Conservation (phyloP, 2,797 vertebrate species). For the Setipinna tenuifilis region DNA sequence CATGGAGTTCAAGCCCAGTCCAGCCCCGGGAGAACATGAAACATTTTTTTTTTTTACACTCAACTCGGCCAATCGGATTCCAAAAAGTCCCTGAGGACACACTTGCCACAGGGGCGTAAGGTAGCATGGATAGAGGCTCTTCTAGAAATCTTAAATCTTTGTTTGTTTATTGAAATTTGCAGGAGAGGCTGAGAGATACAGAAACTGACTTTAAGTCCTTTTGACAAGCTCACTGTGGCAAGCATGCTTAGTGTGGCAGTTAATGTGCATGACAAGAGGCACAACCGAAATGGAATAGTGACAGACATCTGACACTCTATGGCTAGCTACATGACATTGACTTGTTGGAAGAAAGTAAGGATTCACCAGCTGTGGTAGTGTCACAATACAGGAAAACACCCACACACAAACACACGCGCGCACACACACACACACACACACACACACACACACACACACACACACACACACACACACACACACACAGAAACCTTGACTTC, state of each 20-base stretch:
- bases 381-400: background rate
- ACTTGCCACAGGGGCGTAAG: background rate
- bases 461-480: constrained; percentile 24
- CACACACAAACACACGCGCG: background rate
- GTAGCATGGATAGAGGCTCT: background rate
- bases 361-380: background rate
- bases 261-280: background rate
- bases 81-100: constrained; percentile 18
- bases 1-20: constrained; percentile 30
- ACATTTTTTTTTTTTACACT: constrained; percentile 1
- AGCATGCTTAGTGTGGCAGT: background rate
- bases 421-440: background rate
- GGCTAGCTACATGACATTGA: background rate
- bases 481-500: constrained; percentile 11
- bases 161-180: constrained; percentile 6
- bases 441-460: constrained; percentile 33
- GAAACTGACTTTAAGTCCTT: background rate
- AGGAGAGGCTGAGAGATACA: constrained; percentile 1
- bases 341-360: background rate
- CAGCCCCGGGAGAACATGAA: constrained; percentile 27
- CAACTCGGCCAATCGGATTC: background rate
- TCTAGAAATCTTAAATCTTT: background rate
- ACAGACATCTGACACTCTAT: background rate
- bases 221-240: background rate
- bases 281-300: background rate